These are phyloP conservation scores for Eilema depressum DNA, from an alignment of 2,888 invertebrate genomes.

Conservation along the genomic window DNA sequence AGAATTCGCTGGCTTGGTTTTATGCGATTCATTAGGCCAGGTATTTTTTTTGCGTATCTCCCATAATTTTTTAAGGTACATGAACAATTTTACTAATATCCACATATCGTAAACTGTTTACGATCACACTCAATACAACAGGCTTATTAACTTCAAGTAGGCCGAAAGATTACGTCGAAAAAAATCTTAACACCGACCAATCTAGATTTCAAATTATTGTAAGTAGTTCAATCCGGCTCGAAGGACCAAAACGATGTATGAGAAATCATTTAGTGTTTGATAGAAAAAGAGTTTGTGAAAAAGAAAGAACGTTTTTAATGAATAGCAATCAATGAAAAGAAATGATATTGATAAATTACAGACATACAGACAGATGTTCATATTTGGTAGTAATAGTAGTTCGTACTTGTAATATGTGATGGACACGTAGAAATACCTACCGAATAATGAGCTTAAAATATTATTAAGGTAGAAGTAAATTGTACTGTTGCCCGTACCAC, in stretches of 20 bases:
- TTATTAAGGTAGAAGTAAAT: background rate
- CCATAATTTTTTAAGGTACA: too few species aligned
- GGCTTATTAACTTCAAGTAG: background rate
- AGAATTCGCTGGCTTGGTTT: background rate
- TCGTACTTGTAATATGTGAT: too few species aligned
- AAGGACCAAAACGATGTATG: background rate
- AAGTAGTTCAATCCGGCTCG: background rate
- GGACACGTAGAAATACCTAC: too few species aligned
- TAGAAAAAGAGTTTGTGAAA: background rate
- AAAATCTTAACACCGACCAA: background rate
- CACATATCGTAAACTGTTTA: background rate
- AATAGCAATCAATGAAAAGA: too few species aligned
- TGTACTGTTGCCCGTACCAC: too few species aligned
- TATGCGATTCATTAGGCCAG: background rate
- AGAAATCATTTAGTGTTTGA: too few species aligned
- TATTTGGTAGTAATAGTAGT: background rate
- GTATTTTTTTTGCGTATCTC: too few species aligned
- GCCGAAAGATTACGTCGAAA: background rate
- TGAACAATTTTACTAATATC: background rate
- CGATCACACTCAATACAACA: background rate
- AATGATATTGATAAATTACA: background rate
- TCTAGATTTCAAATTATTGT: background rate
- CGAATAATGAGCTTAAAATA: background rate
- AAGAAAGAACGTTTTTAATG: background rate
- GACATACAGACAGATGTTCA: background rate